Base-by-base conservation (phyloP, 1,140 invertebrate genomes). In the Venturia canescens region DNA sequence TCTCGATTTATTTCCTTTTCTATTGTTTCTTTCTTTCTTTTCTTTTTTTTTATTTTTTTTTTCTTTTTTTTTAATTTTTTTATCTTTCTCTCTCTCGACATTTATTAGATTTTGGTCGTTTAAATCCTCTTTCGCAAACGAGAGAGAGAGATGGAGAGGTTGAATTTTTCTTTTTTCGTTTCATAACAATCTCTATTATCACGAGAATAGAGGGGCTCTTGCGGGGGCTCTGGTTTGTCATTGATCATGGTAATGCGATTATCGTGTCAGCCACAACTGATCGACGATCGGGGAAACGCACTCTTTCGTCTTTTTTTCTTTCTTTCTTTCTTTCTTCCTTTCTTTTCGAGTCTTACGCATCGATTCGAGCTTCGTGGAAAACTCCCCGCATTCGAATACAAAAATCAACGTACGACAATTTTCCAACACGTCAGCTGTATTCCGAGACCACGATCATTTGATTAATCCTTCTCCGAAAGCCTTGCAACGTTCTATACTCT, bases 201-300 rank as follows among this genome's bases (percentile, higher is more conserved):
- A 78, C 63, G 63, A 69, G 21, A 76, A 80, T 76, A 74, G 75
- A 83, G 86, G 86, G 86, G 86, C 83, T 88, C 88, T 89, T 90
- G 90, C 90, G 90, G 89, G 80, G 90, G 90, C 91, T 92, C 91
- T 92, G 91, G 91, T 92, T 92, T 92, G 91, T 92, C 91, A 92
- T 92, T 92, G 91, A 90, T 91, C 90, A 89, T 91, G 86, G 83
- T 87, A 87, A 85, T 82, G 82, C 84, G 80, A 85, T 84, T 79
- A 81, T 84, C 80, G 83, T 84, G 78, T 78, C 72, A 84, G 81
- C 77, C 81, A 84, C 79, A 82, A 80, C 78, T 78, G 71, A 80
- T 82, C 83, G n/a, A 82, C 83, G 67, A 57, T 81, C 71, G 79
- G 53, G 57, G 75, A 75, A 48, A 78, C 69, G 78, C 69, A 75